Base-by-base conservation (phyloP, 2,797 vertebrate species). In the Pipistrellus pipistrellus region DNA sequence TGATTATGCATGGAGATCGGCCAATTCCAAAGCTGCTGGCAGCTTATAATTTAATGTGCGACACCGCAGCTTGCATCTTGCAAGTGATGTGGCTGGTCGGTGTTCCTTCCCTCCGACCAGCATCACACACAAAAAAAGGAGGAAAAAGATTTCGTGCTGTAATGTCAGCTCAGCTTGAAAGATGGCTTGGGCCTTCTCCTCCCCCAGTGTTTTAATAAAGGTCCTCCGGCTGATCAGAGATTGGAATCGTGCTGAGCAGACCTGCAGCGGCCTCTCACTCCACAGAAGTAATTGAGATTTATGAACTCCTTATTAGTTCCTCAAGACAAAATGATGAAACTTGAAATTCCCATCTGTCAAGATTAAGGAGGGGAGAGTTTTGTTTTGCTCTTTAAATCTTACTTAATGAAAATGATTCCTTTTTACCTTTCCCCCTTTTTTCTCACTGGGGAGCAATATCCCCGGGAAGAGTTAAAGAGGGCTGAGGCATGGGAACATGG, bases 281-380 rank as follows among this genome's bases (percentile, higher is more conserved):
- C 38, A 4, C 53, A 55, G 88, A 89, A 81, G 85, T 95, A 88
- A 97, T 92, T 96, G 95, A 97, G 97, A 97, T 97, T 97, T 97
- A 97, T 97, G 96, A 95, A 95, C 94, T 96, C 38, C 90, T 96
- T 95, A 96, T 95, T 97, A 94, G 85, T 53, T 94, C 90, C 93
- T 96, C 96, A 90, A 96, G 93, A 94, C 85, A 91, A 97, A 96
- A 93, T 92, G 93, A 93, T 35, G 85, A 48, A 95, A 86, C 73
- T 85, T 96, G 90, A 94, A 97, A 96, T 96, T 93, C 91, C 83
- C 94, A 94, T 96, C 93, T 95, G 89, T 96, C 97, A 97, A 88
- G 88, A 95, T 96, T 96, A 96, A 95, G 85, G 46, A 51, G 85
- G 51, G 46, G 83, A 91, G 85, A 85, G 94, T 94, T 95, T 97